These are phyloP conservation scores for Batillaria attramentaria DNA, from an alignment of 1,140 invertebrate species.

Conservation along the genomic window DNA sequence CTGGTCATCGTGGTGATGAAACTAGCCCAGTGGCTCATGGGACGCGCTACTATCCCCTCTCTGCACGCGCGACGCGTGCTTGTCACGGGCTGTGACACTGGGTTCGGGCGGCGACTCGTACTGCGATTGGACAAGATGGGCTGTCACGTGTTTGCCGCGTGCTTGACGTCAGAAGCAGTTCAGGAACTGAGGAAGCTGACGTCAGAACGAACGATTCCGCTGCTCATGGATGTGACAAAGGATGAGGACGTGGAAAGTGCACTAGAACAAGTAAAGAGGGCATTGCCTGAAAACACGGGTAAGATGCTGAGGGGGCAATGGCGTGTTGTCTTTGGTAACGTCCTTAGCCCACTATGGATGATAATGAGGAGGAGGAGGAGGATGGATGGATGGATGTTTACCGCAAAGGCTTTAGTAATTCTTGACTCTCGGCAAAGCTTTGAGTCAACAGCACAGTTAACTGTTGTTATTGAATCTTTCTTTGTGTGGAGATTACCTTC, in stretches of 20 bases:
- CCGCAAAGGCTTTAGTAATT: too few species aligned
- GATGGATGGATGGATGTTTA: too few species aligned
- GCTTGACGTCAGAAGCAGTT: conserved; percentile 46
- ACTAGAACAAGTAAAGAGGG: conserved; percentile 24
- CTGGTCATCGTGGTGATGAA: neutral
- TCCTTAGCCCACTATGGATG: too few species aligned
- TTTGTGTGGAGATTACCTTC: too few species aligned
- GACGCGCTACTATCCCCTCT: neutral
- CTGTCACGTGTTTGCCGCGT: conserved; percentile 72
- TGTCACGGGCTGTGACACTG: conserved; percentile 73
- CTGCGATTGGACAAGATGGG: conserved; percentile 67
- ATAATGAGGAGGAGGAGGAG: too few species aligned
- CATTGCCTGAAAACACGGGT: conserved; percentile 22
- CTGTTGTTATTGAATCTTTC: too few species aligned
- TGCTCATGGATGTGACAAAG: conserved; percentile 48
- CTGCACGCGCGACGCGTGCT: conserved; percentile 54
- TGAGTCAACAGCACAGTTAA: too few species aligned
- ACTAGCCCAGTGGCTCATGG: conserved; percentile 1
- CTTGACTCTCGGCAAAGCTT: too few species aligned
- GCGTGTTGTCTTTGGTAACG: too few species aligned
- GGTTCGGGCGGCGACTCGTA: conserved; percentile 71
- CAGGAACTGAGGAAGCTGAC: conserved; percentile 30
- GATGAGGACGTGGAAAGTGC: conserved; percentile 41
- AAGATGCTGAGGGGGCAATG: conserved; percentile 50
- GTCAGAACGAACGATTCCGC: conserved; percentile 27